Conservation (phyloP, 2,797 vertebrate genomes). For the Bovichtus diacanthus region DNA sequence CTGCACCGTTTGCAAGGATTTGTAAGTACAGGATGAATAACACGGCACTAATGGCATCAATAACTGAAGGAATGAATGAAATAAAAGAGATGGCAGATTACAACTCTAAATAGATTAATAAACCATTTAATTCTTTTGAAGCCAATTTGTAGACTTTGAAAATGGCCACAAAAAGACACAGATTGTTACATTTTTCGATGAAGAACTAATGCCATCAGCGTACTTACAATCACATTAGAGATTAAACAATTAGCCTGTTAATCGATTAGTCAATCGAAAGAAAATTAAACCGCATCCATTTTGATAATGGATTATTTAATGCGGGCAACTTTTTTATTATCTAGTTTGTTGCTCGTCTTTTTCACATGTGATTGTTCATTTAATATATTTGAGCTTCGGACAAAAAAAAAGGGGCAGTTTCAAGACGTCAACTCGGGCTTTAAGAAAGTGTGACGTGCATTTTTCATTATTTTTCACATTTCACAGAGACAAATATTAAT, state of each 20-base stretch:
- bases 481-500: neutral
- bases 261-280: neutral
- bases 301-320: neutral
- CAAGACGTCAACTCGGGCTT: neutral
- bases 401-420: constrained; percentile 2
- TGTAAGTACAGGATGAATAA: constrained; percentile 24
- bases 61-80: constrained; percentile 17
- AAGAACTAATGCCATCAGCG: neutral
- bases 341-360: neutral
- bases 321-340: neutral
- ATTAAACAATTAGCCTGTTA: neutral
- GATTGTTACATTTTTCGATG: constrained; percentile 3
- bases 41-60: constrained; percentile 17
- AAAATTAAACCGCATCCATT: neutral
- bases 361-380: neutral
- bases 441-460: neutral
- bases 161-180: constrained; percentile 1
- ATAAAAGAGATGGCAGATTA: constrained; percentile 14
- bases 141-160: neutral
- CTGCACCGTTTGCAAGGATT: constrained; percentile 23
- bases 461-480: neutral
- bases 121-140: constrained; percentile 25
- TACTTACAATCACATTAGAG: neutral
- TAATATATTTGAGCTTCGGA: neutral
- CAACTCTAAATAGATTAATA: constrained; percentile 32